These are phyloP conservation scores for Drosophila arawakana DNA, from an alignment of 1,140 invertebrate species.

Conservation along the genomic window DNA sequence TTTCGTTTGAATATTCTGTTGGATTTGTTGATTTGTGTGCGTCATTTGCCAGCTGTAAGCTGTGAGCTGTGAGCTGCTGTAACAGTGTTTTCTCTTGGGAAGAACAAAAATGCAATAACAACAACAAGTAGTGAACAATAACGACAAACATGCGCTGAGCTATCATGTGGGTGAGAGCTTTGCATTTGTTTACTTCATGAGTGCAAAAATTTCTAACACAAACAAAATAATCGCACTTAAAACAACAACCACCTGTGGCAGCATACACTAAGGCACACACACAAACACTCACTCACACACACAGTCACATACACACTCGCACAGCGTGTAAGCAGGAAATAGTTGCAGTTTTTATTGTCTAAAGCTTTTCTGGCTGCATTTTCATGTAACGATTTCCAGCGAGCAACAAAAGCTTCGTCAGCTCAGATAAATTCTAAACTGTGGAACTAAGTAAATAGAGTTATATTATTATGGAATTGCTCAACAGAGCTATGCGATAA, in stretches of 20 bases:
- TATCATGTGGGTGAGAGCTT: constrained; percentile 27
- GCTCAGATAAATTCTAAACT: not conserved
- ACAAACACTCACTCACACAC: constrained; percentile 5
- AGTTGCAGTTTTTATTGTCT: not conserved
- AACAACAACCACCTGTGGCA: constrained; percentile 42
- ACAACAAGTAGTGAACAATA: not conserved
- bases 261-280: not conserved
- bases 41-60: constrained; percentile 13
- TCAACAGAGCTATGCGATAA: not conserved
- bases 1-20: constrained; percentile 12
- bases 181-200: constrained; percentile 30
- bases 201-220: constrained; percentile 25
- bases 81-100: not conserved
- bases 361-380: constrained; percentile 31
- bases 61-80: not conserved
- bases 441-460: constrained; percentile 18
- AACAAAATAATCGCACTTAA: not conserved
- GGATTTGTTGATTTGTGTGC: constrained; percentile 16
- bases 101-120: constrained; percentile 19
- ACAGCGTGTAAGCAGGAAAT: constrained; percentile 22
- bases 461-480: not conserved
- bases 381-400: not conserved
- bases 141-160: not conserved
- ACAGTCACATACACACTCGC: not conserved
- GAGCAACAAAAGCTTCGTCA: constrained; percentile 13